phyloP scores from a whole-genome alignment of 2,888 invertebrate species.

The Euproctis similis region DNA sequence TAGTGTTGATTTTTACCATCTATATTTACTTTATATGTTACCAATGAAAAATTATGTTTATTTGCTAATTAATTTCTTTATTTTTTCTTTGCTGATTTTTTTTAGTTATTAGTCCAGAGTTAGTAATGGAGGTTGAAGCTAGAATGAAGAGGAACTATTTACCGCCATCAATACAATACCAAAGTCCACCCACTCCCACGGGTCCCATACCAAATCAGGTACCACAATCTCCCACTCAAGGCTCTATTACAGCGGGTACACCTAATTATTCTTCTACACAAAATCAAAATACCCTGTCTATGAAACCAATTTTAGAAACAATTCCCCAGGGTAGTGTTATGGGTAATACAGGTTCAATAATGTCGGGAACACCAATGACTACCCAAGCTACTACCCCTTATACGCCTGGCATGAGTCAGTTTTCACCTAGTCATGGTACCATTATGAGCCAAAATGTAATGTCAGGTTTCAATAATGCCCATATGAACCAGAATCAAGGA shows the following conservation, averaged over 20 bases:
- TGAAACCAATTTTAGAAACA: slow-evolving; percentile 52
- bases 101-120: slow-evolving; percentile 90
- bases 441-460: slow-evolving; percentile 19
- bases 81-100: slow-evolving; percentile 19
- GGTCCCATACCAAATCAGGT: slow-evolving; percentile 14
- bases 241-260: slow-evolving; percentile 33
- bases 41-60: slow-evolving; percentile 11
- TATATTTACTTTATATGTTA: slow-evolving; percentile 8
- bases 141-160: slow-evolving; percentile 89
- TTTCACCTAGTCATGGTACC: slow-evolving; percentile 24
- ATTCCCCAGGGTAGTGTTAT: slow-evolving; percentile 59
- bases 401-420: slow-evolving; percentile 22
- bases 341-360: slow-evolving; percentile 35
- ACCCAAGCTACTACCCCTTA: slow-evolving; percentile 23
- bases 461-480: slow-evolving; percentile 27
- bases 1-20: too few species aligned
- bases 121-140: slow-evolving; percentile 91
- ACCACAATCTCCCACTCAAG: slow-evolving; percentile 35
- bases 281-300: slow-evolving; percentile 27
- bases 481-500: slow-evolving; percentile 22
- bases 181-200: slow-evolving; percentile 37
- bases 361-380: slow-evolving; percentile 21
- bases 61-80: slow-evolving; percentile 7
- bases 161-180: slow-evolving; percentile 80
- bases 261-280: slow-evolving; percentile 33